Percentiles rank a stretch among this genome's conserved stretches.
Evolutionary conservation across 2,888 invertebrate species (phyloP).

Genomic region (Polydesmus complanatus): DNA sequence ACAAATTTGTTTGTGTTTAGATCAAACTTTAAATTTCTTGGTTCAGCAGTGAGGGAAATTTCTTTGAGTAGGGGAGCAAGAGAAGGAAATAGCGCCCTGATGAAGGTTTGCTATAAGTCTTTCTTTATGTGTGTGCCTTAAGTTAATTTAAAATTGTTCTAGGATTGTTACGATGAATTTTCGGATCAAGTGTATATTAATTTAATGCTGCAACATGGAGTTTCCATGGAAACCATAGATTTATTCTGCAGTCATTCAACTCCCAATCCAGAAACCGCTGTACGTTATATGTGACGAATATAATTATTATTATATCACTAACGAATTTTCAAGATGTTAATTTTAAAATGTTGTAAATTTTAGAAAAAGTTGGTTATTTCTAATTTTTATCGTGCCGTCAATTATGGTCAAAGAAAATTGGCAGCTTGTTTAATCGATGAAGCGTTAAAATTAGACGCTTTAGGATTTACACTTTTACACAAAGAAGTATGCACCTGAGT

Average conservation of each 20-base stretch:
- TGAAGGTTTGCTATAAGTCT: too few relatives aligned
- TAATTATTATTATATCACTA: too few relatives aligned
- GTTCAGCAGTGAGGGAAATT: conserved; percentile 31
- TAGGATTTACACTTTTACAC: conserved; percentile 34
- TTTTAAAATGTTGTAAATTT: neutral
- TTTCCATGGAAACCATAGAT: conserved; percentile 16
- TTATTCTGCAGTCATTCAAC: conserved; percentile 9
- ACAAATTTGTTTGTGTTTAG: conserved; percentile 17
- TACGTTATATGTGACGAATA: too few relatives aligned
- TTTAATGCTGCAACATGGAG: conserved; percentile 15
- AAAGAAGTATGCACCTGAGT: conserved; percentile 31
- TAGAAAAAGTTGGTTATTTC: conserved; percentile 19
- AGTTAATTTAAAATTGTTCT: too few relatives aligned
- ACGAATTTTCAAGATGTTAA: too few relatives aligned
- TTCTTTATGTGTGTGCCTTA: too few relatives aligned
- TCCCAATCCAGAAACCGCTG: too few relatives aligned
- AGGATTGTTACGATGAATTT: conserved; percentile 14
- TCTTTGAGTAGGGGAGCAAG: conserved; percentile 35
- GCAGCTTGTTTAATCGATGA: conserved; percentile 32
- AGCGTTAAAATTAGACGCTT: conserved; percentile 27
- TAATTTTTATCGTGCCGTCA: conserved; percentile 29
- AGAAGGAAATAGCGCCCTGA: conserved; percentile 40
- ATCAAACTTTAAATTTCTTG: conserved; percentile 28
- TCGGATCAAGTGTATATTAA: conserved; percentile 16
- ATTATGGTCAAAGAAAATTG: conserved; percentile 33